Evolutionary conservation across 2,888 invertebrate species (phyloP).

Genomic region (Caenorhabditis angaria): DNA sequence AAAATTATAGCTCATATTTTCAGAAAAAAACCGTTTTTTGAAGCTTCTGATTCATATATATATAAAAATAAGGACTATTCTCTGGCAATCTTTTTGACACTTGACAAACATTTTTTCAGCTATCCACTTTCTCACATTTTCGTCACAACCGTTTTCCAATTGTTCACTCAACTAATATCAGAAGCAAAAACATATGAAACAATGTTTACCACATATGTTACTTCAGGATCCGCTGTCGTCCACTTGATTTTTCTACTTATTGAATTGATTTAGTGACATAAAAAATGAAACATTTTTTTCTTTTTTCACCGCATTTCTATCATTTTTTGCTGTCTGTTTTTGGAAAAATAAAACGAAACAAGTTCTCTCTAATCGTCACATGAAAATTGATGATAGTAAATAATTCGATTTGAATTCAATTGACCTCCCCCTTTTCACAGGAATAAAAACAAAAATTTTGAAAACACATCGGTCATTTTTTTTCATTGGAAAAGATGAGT

Average conservation of each 20-base stretch:
- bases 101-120: not conserved
- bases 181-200: not conserved
- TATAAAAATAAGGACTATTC: too few relatives aligned
- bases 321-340: constrained; percentile 1
- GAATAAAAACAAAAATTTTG: constrained; percentile 1
- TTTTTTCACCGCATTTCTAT: not conserved
- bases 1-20: too few relatives aligned
- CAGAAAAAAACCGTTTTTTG: too few relatives aligned
- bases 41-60: too few relatives aligned
- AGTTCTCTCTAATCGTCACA: not conserved
- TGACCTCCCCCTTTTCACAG: constrained; percentile 7
- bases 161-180: not conserved
- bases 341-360: constrained; percentile 1
- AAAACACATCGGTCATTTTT: not conserved
- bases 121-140: not conserved
- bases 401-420: not conserved
- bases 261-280: not conserved
- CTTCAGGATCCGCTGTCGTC: not conserved
- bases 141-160: not conserved
- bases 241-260: not conserved
- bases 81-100: too few relatives aligned
- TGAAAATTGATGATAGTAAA: not conserved
- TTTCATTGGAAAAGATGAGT: constrained; percentile 18
- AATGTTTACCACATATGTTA: not conserved
- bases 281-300: not conserved